Percentiles rank a stretch among this genome's conserved stretches.
Evolutionary conservation across 2,888 invertebrate genomes (phyloP).

Genomic region (Eristalis tenax): DNA sequence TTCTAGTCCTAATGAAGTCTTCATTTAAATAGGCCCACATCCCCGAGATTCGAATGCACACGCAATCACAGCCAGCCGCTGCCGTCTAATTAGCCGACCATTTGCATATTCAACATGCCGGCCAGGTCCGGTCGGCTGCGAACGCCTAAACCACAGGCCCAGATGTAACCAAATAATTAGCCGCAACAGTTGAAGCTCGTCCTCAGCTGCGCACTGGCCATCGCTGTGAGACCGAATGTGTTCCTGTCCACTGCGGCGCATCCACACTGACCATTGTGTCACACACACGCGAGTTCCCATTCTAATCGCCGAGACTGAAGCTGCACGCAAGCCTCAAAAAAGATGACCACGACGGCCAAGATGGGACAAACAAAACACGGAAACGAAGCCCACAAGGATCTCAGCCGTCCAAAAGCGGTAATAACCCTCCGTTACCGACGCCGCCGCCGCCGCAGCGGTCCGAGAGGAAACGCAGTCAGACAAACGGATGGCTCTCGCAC

Average conservation of each 20-base stretch:
- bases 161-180: slow-evolving; percentile 55
- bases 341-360: not conserved
- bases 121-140: not conserved
- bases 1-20: slow-evolving; percentile 25
- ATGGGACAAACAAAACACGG: slow-evolving; percentile 41
- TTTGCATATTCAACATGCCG: slow-evolving; percentile 52
- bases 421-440: too few species aligned
- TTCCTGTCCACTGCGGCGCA: slow-evolving; percentile 18
- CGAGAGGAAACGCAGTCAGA: not conserved
- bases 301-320: slow-evolving; percentile 17
- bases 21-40: slow-evolving; percentile 16
- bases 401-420: slow-evolving; percentile 37
- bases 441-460: not conserved
- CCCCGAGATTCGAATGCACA: not conserved
- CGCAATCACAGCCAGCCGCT: slow-evolving; percentile 36
- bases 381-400: slow-evolving; percentile 48
- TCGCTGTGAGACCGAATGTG: not conserved
- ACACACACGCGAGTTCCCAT: slow-evolving; percentile 30
- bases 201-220: slow-evolving; percentile 37
- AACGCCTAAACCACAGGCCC: not conserved
- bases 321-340: slow-evolving; percentile 54
- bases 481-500: slow-evolving; percentile 14
- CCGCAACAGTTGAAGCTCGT: slow-evolving; percentile 39
- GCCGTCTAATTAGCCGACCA: slow-evolving; percentile 57
- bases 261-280: slow-evolving; percentile 36